These are phyloP conservation scores for Gymnothorax javanicus DNA, from an alignment of 2,797 vertebrate genomes.

Conservation along the genomic window DNA sequence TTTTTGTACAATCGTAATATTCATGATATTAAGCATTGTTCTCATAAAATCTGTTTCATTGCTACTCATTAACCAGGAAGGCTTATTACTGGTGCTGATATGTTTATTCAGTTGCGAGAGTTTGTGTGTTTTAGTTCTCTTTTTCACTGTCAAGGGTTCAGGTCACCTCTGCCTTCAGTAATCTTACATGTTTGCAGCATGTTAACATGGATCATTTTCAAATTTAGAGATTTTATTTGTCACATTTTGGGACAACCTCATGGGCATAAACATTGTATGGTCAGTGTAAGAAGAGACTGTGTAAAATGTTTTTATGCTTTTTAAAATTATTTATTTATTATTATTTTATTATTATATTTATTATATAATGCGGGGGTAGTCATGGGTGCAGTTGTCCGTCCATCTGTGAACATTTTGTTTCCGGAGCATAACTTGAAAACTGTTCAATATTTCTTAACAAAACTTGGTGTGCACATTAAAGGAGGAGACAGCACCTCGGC, in stretches of 20 bases:
- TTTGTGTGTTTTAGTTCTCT: background rate
- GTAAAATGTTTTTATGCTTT: background rate
- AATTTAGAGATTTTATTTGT: background rate
- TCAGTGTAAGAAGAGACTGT: background rate
- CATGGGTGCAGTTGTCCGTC: too few relatives aligned
- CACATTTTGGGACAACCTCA: background rate
- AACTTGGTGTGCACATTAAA: too few relatives aligned
- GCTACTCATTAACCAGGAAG: background rate
- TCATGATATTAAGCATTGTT: background rate
- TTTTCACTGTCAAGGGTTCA: background rate
- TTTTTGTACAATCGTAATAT: background rate
- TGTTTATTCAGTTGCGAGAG: background rate
- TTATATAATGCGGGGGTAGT: too few relatives aligned
- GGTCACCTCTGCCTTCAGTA: background rate
- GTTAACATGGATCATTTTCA: background rate
- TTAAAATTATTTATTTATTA: background rate
- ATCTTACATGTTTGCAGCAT: background rate
- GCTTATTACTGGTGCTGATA: background rate
- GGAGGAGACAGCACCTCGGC: too few relatives aligned
- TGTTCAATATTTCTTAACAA: too few relatives aligned
- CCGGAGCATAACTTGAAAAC: too few relatives aligned
- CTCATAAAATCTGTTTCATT: background rate
- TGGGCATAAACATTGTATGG: background rate
- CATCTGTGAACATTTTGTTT: too few relatives aligned
- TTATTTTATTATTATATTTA: too few relatives aligned